These are phyloP conservation scores for Criorhina ranunculi DNA, from an alignment of 2,888 invertebrate species.

Conservation along the genomic window DNA sequence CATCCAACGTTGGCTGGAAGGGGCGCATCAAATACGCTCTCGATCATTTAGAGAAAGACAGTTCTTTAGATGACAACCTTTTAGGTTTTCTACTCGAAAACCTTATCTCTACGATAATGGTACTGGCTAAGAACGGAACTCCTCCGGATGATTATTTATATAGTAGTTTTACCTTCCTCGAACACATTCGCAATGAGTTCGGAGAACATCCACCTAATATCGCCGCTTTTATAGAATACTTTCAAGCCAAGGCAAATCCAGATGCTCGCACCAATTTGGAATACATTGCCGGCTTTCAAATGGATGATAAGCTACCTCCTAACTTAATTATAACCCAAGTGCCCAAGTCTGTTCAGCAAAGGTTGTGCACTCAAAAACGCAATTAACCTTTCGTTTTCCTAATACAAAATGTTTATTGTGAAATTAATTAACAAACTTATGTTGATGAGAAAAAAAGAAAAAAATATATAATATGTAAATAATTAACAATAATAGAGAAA, in stretches of 20 bases:
- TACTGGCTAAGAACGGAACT: slow-evolving; percentile 60
- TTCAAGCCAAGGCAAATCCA: slow-evolving; percentile 28
- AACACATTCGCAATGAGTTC: slow-evolving; percentile 68
- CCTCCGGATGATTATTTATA: slow-evolving; percentile 74
- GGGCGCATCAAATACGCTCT: slow-evolving; percentile 74
- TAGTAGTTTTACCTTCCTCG: slow-evolving; percentile 65
- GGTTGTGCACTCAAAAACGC: neutral
- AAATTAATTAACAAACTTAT: slow-evolving; percentile 64
- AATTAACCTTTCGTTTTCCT: slow-evolving; percentile 13
- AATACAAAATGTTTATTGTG: slow-evolving; percentile 47
- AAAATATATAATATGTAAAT: slow-evolving; percentile 31
- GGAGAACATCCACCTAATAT: slow-evolving; percentile 76
- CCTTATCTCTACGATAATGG: slow-evolving; percentile 73
- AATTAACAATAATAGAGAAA: slow-evolving; percentile 58
- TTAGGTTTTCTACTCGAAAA: slow-evolving; percentile 47
- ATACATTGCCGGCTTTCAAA: neutral
- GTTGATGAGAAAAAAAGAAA: slow-evolving; percentile 46
- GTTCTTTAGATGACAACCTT: slow-evolving; percentile 30
- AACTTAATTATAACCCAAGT: slow-evolving; percentile 20
- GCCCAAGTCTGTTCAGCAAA: slow-evolving; percentile 13
- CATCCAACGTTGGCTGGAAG: slow-evolving; percentile 73
- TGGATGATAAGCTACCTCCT: neutral
- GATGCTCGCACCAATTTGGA: neutral
- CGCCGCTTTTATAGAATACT: slow-evolving; percentile 54
- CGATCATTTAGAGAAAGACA: slow-evolving; percentile 30